Evolutionary conservation across 2,888 invertebrate species (phyloP).

Genomic region (Cecidostiba fungosa): DNA sequence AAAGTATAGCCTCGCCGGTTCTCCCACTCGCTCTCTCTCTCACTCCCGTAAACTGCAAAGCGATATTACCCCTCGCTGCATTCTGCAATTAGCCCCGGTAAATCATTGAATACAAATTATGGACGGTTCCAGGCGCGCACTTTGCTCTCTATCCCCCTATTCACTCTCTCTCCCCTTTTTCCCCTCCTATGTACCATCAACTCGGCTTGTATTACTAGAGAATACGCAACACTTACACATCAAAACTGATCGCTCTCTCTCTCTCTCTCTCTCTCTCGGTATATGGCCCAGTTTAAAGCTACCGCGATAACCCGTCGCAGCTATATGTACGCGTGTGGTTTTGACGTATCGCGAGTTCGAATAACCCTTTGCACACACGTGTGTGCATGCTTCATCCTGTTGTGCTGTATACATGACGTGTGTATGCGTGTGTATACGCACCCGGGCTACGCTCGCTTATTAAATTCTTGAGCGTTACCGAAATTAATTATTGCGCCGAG

Average conservation of each 20-base stretch:
- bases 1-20: constrained; percentile 78
- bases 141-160: neutral
- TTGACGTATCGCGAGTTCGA: constrained; percentile 54
- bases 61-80: constrained; percentile 75
- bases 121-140: constrained; percentile 69
- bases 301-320: constrained; percentile 38
- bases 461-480: constrained; percentile 63
- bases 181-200: neutral
- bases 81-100: constrained; percentile 80
- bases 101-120: constrained; percentile 80
- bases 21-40: constrained; percentile 36
- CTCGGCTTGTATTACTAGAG: neutral
- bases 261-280: too few relatives aligned
- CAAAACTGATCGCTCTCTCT: constrained; percentile 58
- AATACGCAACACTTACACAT: constrained; percentile 23
- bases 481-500: constrained; percentile 64
- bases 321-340: constrained; percentile 1
- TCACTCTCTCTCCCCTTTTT: neutral
- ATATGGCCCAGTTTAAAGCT: constrained; percentile 51
- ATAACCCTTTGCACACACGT: neutral
- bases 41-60: constrained; percentile 69
- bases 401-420: neutral
- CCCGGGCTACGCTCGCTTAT: constrained; percentile 51
- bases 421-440: neutral
- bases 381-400: neutral